A percentile compares a stretch with the other conserved stretches of the same genome.
Conservation (phyloP, 2,888 invertebrate genomes). For the Zhengitettix transpicula region DNA sequence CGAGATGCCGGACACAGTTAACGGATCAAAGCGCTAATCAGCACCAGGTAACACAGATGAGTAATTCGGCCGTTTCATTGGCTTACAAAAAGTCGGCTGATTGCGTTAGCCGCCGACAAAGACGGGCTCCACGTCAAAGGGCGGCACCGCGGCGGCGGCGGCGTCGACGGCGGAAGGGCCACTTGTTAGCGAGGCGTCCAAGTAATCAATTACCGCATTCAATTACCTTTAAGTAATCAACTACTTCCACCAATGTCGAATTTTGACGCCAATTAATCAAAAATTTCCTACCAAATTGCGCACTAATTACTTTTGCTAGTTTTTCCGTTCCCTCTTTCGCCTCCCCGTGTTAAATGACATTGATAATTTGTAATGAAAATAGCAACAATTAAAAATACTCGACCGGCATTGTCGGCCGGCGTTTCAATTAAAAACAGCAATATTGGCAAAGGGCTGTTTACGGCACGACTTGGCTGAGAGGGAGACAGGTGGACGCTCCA, state of each 20-base stretch:
- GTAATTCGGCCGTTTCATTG: background rate
- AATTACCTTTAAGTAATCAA: background rate
- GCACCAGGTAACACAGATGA: background rate
- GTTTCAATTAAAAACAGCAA: background rate
- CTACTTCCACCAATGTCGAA: background rate
- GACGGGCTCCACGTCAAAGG: background rate
- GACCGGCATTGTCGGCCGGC: background rate
- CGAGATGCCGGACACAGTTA: background rate
- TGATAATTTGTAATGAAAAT: background rate
- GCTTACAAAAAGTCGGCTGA: background rate
- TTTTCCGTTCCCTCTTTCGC: background rate
- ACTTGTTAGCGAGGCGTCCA: background rate
- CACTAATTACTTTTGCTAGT: background rate
- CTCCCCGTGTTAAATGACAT: background rate
- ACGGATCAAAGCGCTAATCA: background rate
- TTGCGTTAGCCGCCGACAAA: background rate
- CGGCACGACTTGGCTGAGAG: background rate
- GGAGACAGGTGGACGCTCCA: background rate
- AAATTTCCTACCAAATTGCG: background rate
- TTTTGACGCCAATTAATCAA: background rate
- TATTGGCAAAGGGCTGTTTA: background rate
- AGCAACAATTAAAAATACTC: background rate
- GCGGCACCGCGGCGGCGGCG: background rate
- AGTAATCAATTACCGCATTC: background rate
- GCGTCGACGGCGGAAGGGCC: background rate